phyloP scores from a whole-genome alignment of 2,113 vertebrate genomes.

The Onychostruthus taczanowskii region DNA sequence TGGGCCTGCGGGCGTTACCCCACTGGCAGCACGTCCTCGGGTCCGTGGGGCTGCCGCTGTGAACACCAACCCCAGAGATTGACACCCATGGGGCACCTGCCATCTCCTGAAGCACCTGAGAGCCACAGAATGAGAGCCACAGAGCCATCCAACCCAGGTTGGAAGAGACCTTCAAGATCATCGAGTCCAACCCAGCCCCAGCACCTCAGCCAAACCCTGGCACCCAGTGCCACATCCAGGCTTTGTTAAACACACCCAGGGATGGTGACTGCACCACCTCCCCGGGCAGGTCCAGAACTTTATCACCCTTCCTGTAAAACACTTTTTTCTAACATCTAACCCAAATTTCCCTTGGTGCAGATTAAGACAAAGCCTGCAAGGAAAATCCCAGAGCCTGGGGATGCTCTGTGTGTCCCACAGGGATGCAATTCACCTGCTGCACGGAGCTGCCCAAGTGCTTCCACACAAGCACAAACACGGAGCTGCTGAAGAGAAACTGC shows the following conservation, averaged over 20 bases:
- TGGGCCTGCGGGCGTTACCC: background rate
- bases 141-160: no score
- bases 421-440: accelerated
- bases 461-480: background rate
- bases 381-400: accelerated
- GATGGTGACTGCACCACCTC: background rate
- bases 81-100: accelerated
- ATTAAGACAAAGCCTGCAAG: background rate
- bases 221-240: background rate
- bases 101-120: background rate
- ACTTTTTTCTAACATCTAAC: background rate
- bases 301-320: background rate
- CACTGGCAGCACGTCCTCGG: background rate
- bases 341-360: background rate
- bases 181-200: accelerated
- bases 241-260: background rate
- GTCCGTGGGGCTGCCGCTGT: accelerated
- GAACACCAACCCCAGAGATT: background rate
- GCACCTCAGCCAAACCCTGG: accelerated
- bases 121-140: background rate
- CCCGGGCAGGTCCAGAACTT: accelerated
- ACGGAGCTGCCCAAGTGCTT: accelerated
- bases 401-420: accelerated
- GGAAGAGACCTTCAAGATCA: no score
- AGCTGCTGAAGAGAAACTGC: background rate